Percentiles rank a stretch among this genome's conserved stretches.
Conservation (phyloP, 2,797 vertebrate species). For the Microctenopoma stevenorrisi region DNA sequence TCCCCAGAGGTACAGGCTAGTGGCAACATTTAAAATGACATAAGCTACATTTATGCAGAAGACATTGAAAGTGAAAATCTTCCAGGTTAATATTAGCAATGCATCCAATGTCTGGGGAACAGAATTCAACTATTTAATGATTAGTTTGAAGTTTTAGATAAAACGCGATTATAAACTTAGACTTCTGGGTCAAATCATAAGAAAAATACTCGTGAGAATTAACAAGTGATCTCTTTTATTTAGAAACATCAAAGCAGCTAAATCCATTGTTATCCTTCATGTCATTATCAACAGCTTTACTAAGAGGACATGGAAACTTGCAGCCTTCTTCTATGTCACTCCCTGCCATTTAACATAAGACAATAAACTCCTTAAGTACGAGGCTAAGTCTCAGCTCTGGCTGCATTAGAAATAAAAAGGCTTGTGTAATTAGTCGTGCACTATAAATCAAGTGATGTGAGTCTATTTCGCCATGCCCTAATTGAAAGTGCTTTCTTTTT, state of each 20-base stretch:
- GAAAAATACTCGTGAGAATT: constrained; percentile 10
- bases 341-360: constrained; percentile 78
- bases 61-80: constrained; percentile 40
- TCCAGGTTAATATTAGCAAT: constrained; percentile 1
- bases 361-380: constrained; percentile 88
- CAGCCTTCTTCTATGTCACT: constrained; percentile 54
- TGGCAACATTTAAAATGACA: constrained; percentile 69
- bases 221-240: constrained; percentile 25
- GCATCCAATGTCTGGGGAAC: constrained; percentile 9
- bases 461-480: constrained; percentile 93
- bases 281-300: constrained; percentile 69
- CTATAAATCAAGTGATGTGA: constrained; percentile 96
- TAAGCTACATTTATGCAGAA: constrained; percentile 62
- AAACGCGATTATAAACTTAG: constrained; percentile 18
- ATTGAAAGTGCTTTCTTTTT: constrained; percentile 94
- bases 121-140: constrained; percentile 19
- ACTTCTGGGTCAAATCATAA: constrained; percentile 16
- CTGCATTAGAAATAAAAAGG: constrained; percentile 89
- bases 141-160: constrained; percentile 6
- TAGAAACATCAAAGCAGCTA: constrained; percentile 54
- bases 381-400: constrained; percentile 88
- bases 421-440: constrained; percentile 94
- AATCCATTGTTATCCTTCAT: constrained; percentile 54
- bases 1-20: constrained; percentile 60
- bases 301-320: constrained; percentile 65